A percentile compares a stretch with the other conserved stretches of the same genome.
These are phyloP conservation scores for Lepidocyrtoides sp. DNA, from an alignment of 2,888 invertebrate genomes.

Conservation along the genomic window DNA sequence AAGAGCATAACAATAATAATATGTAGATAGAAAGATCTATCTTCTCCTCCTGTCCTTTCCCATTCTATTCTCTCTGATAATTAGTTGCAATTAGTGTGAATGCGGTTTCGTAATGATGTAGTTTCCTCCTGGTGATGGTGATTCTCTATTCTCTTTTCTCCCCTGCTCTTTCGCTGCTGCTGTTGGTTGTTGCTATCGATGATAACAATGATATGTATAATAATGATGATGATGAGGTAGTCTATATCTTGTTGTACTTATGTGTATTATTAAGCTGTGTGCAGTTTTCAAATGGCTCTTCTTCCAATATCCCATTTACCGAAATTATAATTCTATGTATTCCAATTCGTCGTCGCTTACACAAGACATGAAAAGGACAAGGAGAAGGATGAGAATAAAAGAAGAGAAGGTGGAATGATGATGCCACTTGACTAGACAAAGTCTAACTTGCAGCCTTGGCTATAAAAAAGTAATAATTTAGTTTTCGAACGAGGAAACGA, in stretches of 20 bases:
- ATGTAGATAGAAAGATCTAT: background rate
- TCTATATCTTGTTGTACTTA: background rate
- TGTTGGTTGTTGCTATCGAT: background rate
- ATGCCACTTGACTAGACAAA: constrained; percentile 61
- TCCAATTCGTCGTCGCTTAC: too few relatives aligned
- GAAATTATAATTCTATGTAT: constrained; percentile 53
- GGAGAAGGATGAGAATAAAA: background rate
- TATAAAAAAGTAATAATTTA: background rate
- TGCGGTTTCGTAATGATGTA: constrained; percentile 39
- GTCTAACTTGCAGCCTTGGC: constrained; percentile 28
- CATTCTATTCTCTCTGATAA: constrained; percentile 57
- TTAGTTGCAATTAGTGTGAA: constrained; percentile 67
- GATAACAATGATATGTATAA: too few relatives aligned
- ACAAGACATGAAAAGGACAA: background rate
- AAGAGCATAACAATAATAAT: background rate
- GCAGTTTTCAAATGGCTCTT: background rate
- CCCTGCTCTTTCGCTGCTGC: too few relatives aligned
- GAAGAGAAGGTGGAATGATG: constrained; percentile 41
- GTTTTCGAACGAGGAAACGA: constrained; percentile 4
- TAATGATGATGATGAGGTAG: background rate
- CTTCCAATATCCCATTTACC: constrained; percentile 25
- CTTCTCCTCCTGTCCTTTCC: constrained; percentile 44
- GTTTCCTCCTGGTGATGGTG: background rate
- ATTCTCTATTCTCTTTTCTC: too few relatives aligned
- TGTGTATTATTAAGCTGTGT: background rate